Evolutionary conservation across 2,888 invertebrate genomes (phyloP).

Genomic region (Heliconius ismenius): DNA sequence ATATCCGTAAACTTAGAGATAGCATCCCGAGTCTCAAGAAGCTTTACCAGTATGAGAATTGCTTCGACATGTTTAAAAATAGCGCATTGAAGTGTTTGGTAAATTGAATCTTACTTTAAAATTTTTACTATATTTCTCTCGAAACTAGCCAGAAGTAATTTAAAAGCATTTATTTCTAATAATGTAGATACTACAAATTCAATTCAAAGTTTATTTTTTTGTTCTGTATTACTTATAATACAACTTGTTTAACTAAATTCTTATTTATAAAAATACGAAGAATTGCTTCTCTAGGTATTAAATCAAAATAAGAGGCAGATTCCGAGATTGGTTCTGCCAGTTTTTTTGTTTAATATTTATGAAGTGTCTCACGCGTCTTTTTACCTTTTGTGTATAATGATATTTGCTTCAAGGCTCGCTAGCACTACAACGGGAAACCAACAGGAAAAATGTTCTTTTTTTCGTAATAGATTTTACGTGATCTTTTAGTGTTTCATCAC

Average conservation of each 20-base stretch:
- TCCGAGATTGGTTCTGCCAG: conserved; percentile 73
- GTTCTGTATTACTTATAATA: conserved; percentile 4
- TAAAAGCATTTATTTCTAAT: not conserved
- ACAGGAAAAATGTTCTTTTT: conserved; percentile 50
- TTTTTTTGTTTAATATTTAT: conserved; percentile 78
- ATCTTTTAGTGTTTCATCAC: not conserved
- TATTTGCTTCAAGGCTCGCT: conserved; percentile 66
- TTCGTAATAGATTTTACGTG: conserved; percentile 24
- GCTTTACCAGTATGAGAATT: conserved; percentile 72
- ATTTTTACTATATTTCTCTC: conserved; percentile 21
- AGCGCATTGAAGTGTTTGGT: conserved; percentile 70
- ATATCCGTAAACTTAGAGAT: conserved; percentile 53
- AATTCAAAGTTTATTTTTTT: not conserved
- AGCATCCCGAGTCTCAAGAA: conserved; percentile 71
- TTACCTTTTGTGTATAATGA: conserved; percentile 69
- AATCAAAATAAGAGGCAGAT: conserved; percentile 44
- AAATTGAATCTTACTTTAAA: conserved; percentile 64
- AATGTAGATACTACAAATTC: not conserved
- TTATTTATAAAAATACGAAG: conserved; percentile 4
- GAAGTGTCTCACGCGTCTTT: conserved; percentile 66
- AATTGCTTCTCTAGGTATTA: conserved; percentile 1
- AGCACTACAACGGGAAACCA: conserved; percentile 64
- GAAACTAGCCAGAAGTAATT: conserved; percentile 8
- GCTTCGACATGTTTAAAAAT: conserved; percentile 76
- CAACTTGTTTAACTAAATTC: conserved; percentile 7